phyloP scores from a whole-genome alignment of 2,888 invertebrate genomes.

The Oxycera nigricornis region DNA sequence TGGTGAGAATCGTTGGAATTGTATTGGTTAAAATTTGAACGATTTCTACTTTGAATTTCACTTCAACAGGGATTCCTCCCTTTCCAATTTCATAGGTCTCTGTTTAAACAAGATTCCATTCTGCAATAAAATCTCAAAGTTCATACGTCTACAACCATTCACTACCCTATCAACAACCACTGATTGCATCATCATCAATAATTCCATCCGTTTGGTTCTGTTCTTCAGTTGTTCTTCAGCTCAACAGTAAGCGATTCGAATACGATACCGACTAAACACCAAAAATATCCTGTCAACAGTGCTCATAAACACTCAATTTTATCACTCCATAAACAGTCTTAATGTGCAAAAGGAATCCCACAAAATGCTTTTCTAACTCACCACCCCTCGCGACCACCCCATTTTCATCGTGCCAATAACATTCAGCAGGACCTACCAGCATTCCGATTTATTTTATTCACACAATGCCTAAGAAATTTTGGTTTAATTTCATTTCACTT shows the following conservation, averaged over 20 bases:
- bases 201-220: too few species aligned
- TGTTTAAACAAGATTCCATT: too few species aligned
- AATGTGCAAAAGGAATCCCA: constrained; percentile 41
- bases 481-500: too few species aligned
- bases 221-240: too few species aligned
- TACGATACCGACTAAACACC: too few species aligned
- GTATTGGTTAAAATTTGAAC: background rate
- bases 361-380: constrained; percentile 20
- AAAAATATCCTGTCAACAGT: constrained; percentile 46
- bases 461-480: too few species aligned
- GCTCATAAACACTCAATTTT: constrained; percentile 47
- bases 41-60: background rate
- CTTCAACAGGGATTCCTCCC: background rate
- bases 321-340: constrained; percentile 46
- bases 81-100: too few species aligned
- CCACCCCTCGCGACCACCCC: background rate
- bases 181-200: too few species aligned
- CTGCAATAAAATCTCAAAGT: too few species aligned
- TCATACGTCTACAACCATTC: too few species aligned
- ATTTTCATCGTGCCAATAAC: background rate
- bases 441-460: constrained; percentile 24
- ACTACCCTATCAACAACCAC: too few species aligned
- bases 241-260: too few species aligned
- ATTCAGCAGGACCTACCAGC: background rate
- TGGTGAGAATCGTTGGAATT: background rate